Conservation (phyloP, 2,888 invertebrate genomes). For the Scotopteryx bipunctaria region DNA sequence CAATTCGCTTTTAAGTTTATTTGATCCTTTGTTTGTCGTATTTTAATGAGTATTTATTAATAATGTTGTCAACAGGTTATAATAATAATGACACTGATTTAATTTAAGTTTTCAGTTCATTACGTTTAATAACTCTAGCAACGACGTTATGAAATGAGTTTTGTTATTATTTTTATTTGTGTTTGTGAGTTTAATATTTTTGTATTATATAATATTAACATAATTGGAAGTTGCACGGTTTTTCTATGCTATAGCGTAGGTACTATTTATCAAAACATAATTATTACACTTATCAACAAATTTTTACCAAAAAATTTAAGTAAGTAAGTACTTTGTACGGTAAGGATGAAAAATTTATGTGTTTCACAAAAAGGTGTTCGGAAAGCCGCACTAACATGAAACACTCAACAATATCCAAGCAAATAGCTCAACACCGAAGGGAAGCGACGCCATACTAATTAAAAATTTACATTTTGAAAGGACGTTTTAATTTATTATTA, state of each 20-base stretch:
- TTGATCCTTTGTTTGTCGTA: slow-evolving; percentile 50
- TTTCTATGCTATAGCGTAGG: no score
- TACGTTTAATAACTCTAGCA: slow-evolving; percentile 5
- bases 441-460: slow-evolving; percentile 61
- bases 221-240: no score
- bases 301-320: background rate
- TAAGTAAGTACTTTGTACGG: background rate
- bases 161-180: no score
- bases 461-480: slow-evolving; percentile 80
- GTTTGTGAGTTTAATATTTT: background rate
- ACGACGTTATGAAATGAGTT: slow-evolving; percentile 2
- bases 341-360: background rate
- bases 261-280: background rate
- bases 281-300: background rate
- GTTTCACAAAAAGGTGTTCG: slow-evolving; percentile 10
- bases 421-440: slow-evolving; percentile 40
- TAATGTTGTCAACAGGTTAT: slow-evolving; percentile 4
- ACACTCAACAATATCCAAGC: slow-evolving; percentile 37
- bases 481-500: slow-evolving; percentile 79
- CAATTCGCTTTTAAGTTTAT: slow-evolving; percentile 60
- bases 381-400: slow-evolving; percentile 25
- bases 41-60: slow-evolving; percentile 23
- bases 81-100: slow-evolving; percentile 3
- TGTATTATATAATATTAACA: background rate
- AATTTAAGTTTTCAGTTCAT: slow-evolving; percentile 13